Percentiles rank a stretch among this genome's conserved stretches.
Conservation (phyloP, 2,797 vertebrate species). For the Xenops minutus region DNA sequence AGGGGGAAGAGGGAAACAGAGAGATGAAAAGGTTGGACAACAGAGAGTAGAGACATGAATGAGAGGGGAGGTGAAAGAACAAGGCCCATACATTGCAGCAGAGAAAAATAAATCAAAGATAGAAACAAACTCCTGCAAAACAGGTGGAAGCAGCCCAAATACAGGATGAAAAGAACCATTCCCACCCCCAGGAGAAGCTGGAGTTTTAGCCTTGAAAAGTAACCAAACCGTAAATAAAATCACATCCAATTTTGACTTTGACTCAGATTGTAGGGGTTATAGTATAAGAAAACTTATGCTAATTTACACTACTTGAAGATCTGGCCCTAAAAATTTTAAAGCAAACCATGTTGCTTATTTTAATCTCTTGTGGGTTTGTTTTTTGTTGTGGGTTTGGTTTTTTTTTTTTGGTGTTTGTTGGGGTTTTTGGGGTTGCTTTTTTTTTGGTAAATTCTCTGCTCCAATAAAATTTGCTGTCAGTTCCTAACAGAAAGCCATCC, state of each 20-base stretch:
- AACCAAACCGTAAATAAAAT: slow-evolving; percentile 31
- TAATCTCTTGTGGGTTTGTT: not conserved
- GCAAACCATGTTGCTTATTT: slow-evolving; percentile 21
- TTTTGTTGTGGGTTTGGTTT: not conserved
- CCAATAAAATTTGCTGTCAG: not conserved
- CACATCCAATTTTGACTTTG: not conserved
- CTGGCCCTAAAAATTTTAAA: slow-evolving; percentile 2
- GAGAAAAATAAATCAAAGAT: slow-evolving; percentile 14
- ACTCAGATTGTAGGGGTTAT: not conserved
- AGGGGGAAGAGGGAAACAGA: slow-evolving; percentile 13
- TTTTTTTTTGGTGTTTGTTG: too few species aligned
- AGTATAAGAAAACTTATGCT: not conserved
- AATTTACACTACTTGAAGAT: slow-evolving; percentile 3
- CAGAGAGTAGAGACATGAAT: not conserved
- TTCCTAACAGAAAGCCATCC: not conserved
- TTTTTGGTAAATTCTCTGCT: not conserved
- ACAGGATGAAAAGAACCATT: not conserved
- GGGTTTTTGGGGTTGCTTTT: not conserved
- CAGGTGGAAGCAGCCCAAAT: slow-evolving; percentile 6
- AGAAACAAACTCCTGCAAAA: not conserved
- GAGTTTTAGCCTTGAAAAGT: slow-evolving; percentile 12
- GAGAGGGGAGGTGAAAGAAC: not conserved
- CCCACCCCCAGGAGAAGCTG: not conserved
- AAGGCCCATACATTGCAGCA: not conserved
- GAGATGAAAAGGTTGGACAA: not conserved